A percentile compares a stretch with the other conserved stretches of the same genome.
Conservation (phyloP, 2,113 vertebrate genomes). For the Otis tarda region DNA sequence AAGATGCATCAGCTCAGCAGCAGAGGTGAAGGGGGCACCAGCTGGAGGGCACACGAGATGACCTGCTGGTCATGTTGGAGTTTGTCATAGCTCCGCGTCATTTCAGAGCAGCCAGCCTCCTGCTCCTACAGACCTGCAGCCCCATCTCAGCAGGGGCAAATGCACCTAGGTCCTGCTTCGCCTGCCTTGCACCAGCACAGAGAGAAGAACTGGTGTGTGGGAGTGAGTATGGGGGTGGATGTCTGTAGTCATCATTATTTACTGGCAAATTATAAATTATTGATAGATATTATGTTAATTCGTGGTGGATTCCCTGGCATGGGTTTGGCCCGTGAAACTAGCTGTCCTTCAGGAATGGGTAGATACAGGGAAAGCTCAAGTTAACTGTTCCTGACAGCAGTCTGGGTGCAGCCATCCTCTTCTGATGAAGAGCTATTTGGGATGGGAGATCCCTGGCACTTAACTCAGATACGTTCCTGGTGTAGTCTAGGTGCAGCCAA, state of each 20-base stretch:
- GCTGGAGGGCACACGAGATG: neutral
- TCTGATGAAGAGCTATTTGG: neutral
- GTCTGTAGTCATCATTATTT: neutral
- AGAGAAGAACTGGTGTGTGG: rapidly evolving
- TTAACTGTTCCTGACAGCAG: neutral
- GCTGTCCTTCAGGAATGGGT: neutral
- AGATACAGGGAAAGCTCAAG: neutral
- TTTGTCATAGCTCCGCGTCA: rapidly evolving
- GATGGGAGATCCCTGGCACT: neutral
- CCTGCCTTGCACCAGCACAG: neutral
- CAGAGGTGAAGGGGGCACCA: neutral
- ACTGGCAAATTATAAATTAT: neutral
- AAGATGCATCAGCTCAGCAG: neutral
- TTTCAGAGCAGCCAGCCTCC: neutral
- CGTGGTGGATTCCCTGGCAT: neutral
- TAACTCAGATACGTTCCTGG: neutral
- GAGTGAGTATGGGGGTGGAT: neutral
- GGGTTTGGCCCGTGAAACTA: neutral
- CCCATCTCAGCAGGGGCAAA: neutral
- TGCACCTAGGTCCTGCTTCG: neutral
- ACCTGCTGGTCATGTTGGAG: rapidly evolving
- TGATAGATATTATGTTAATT: neutral
- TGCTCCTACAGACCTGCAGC: neutral
- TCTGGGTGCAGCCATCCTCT: neutral
- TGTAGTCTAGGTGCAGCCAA: neutral